Evolutionary conservation across 2,888 invertebrate species (phyloP).

Genomic region (Mactromeris polynyma): DNA sequence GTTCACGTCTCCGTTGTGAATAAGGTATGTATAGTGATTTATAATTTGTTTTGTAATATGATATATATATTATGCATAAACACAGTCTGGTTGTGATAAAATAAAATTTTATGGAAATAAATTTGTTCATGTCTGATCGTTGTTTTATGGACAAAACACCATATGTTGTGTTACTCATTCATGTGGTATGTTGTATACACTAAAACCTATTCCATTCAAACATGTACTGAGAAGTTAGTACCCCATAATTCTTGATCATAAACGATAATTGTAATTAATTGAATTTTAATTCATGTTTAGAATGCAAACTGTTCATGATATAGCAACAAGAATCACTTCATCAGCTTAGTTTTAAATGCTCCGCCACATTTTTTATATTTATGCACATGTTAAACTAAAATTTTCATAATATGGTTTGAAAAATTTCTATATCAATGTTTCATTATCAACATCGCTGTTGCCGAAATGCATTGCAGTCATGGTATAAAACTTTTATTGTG

Average conservation of each 20-base stretch:
- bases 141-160: not conserved
- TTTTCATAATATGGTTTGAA: no score
- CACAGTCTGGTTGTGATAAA: no score
- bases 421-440: not conserved
- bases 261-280: not conserved
- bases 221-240: not conserved
- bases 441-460: not conserved
- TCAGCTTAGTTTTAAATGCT: no score
- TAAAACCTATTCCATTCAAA: not conserved
- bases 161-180: not conserved
- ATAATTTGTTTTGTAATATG: not conserved
- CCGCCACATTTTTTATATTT: no score
- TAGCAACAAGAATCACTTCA: no score
- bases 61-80: no score
- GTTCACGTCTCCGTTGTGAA: slow-evolving; percentile 88
- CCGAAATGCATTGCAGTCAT: no score
- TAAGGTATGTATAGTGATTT: slow-evolving; percentile 85
- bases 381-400: no score
- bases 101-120: not conserved
- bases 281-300: no score
- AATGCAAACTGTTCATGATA: no score
- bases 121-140: not conserved
- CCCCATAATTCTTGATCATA: not conserved
- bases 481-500: not conserved
- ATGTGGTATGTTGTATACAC: not conserved